Conservation (phyloP, 1,140 invertebrate genomes). For the Procambarus virginalis region DNA sequence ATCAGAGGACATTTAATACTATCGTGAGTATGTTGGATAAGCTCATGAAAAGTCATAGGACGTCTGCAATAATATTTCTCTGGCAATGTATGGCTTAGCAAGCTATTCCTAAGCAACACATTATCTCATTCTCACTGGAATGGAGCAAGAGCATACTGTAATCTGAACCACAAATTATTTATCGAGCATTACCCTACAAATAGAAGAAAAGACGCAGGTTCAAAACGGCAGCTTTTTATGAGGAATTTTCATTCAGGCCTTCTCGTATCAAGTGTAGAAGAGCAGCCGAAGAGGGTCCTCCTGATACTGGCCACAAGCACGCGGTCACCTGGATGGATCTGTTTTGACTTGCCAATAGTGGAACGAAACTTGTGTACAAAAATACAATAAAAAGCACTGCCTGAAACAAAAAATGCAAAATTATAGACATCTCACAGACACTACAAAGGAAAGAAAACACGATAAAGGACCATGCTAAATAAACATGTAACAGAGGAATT, state of each 20-base stretch:
- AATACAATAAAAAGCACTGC: slow-evolving; percentile 81
- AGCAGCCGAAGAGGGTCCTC: slow-evolving; percentile 80
- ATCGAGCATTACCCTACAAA: slow-evolving; percentile 78
- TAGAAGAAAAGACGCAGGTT: slow-evolving; percentile 78
- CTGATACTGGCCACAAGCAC: slow-evolving; percentile 83
- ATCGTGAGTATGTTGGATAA: no score
- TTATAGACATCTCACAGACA: background rate
- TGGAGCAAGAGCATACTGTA: no score
- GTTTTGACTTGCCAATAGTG: slow-evolving; percentile 85
- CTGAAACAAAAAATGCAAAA: slow-evolving; percentile 70
- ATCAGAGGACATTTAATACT: no score
- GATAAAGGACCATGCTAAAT: background rate
- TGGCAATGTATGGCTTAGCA: no score
- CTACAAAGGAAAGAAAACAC: background rate
- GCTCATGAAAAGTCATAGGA: no score
- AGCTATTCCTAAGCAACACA: no score
- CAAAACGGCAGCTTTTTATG: slow-evolving; percentile 83
- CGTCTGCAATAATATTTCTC: no score
- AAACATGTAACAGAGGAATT: background rate
- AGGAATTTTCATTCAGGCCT: slow-evolving; percentile 79
- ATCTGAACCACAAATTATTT: background rate
- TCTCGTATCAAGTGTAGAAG: slow-evolving; percentile 83
- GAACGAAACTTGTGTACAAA: slow-evolving; percentile 87
- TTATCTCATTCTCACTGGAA: no score
- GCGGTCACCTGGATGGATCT: slow-evolving; percentile 80